Conservation (phyloP, 2,113 vertebrate species). For the Proteles cristata region DNA sequence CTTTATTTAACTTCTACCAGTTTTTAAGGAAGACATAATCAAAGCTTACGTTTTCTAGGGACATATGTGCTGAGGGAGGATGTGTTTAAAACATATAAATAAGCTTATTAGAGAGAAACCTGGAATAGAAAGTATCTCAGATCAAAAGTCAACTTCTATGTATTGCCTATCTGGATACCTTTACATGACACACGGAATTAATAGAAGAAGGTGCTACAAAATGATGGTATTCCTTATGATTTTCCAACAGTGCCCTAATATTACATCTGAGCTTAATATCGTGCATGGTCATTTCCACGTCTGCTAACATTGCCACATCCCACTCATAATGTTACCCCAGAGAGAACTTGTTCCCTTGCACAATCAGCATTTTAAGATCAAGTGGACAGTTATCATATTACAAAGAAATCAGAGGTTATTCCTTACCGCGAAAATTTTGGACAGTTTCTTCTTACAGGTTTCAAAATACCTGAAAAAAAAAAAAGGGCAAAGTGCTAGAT, state of each 20-base stretch:
- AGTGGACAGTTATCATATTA: not conserved
- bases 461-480: not conserved
- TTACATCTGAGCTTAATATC: not conserved
- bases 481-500: not conserved
- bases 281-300: not conserved
- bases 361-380: constrained; percentile 11
- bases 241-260: not conserved
- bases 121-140: not conserved
- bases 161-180: not conserved
- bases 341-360: not conserved
- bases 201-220: not conserved
- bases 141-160: not conserved
- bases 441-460: not conserved
- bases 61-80: not conserved
- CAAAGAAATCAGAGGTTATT: constrained; percentile 43
- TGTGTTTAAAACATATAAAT: not conserved
- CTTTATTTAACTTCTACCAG: not conserved
- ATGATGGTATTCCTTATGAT: constrained; percentile 29
- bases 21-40: not conserved
- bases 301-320: not conserved
- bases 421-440: not conserved
- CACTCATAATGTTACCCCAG: not conserved
- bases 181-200: not conserved
- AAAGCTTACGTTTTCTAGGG: not conserved
- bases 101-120: not conserved